Evolutionary conservation across 2,888 invertebrate genomes (phyloP).

Genomic region (Magallana nippona): DNA sequence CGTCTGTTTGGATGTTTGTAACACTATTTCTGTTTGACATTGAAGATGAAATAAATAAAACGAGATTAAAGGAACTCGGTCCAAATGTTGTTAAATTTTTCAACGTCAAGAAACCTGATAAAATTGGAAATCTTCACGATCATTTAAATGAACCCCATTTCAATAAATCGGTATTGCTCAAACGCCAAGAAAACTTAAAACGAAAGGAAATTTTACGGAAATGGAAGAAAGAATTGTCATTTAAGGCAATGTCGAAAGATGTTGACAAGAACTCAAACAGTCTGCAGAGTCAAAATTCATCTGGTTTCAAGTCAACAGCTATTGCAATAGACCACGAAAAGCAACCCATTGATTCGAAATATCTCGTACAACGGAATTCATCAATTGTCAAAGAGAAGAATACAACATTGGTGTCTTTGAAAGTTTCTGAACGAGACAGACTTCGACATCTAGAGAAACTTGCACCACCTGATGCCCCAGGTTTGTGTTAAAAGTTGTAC

Average conservation of each 20-base stretch:
- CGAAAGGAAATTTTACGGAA: slow-evolving; percentile 1
- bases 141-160: not conserved
- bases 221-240: not conserved
- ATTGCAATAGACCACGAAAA: too few relatives aligned
- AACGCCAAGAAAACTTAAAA: not conserved
- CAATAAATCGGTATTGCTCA: not conserved
- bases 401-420: too few relatives aligned
- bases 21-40: slow-evolving; percentile 16
- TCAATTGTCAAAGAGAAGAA: not conserved
- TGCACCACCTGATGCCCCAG: slow-evolving; percentile 41
- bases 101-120: not conserved
- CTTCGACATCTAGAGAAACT: slow-evolving; percentile 40
- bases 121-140: not conserved
- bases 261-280: too few relatives aligned
- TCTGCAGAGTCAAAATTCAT: too few relatives aligned
- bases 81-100: not conserved
- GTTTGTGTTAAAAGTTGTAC: not conserved
- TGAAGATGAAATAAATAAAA: slow-evolving; percentile 13
- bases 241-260: not conserved
- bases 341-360: not conserved
- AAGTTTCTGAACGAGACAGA: slow-evolving; percentile 39
- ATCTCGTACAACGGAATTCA: not conserved
- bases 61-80: not conserved
- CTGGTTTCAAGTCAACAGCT: too few relatives aligned
- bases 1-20: slow-evolving; percentile 7